Evolutionary conservation across 2,113 vertebrate genomes (phyloP).

Genomic region (Vulpes vulpes): DNA sequence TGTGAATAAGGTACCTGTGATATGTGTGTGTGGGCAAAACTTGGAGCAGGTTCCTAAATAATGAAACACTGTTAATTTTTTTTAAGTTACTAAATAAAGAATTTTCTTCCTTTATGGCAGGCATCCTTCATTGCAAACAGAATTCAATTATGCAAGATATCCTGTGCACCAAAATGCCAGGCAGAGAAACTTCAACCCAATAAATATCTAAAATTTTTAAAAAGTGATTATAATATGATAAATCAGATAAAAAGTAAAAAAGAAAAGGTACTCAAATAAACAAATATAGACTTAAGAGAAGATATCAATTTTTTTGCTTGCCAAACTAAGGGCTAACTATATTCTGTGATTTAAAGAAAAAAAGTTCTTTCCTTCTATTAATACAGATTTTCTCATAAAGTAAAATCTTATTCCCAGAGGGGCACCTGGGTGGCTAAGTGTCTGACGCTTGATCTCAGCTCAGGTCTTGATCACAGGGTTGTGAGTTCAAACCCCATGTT

Average conservation of each 20-base stretch:
- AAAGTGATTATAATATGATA: neutral
- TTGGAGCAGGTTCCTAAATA: slow-evolving; percentile 48
- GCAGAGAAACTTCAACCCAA: neutral
- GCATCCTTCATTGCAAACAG: slow-evolving; percentile 57
- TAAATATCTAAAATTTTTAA: neutral
- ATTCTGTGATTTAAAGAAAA: neutral
- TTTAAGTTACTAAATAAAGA: slow-evolving; percentile 58
- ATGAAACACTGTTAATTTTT: slow-evolving; percentile 30
- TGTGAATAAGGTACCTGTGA: slow-evolving; percentile 40
- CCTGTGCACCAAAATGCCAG: neutral
- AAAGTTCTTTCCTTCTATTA: neutral
- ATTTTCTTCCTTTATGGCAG: slow-evolving; percentile 63
- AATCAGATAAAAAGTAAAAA: neutral
- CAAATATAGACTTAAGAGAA: neutral
- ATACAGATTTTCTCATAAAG: neutral
- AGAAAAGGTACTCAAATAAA: neutral
- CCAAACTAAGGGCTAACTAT: neutral
- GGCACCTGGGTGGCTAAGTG: neutral
- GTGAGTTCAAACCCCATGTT: neutral
- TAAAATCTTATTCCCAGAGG: neutral
- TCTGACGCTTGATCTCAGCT: neutral
- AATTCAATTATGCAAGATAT: slow-evolving; percentile 34
- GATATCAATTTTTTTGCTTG: neutral
- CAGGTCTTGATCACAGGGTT: neutral
- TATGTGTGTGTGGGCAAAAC: neutral